Evolutionary conservation across 2,797 vertebrate species (phyloP), one percentile per base, ranked within the genome.

Genomic region (Tragopan temminckii): DNA sequence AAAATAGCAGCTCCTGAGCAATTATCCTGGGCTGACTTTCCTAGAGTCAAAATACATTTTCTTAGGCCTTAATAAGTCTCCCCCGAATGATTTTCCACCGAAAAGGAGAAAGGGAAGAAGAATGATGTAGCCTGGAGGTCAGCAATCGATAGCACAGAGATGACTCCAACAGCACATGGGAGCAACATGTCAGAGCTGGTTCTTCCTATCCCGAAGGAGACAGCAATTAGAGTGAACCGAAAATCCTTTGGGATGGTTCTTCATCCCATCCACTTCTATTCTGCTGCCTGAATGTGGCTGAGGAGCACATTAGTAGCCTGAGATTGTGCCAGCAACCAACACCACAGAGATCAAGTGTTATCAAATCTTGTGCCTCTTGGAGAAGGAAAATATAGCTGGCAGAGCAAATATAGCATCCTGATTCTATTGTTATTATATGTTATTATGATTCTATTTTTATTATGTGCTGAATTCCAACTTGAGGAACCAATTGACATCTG

Each of bases 31-130:
- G 5, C 68, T 82, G 18, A 38, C 19, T 40, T 66, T 89, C 38
- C 11, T 15, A 81, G 46, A 85, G 35, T 77, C 80, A 90, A 90
- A 59, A 75, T 61, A 20, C 19, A 83, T 96, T 95, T 93, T 63
- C 45, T 78, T 40, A 58, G 53, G 59, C 55, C 25, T 71, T 86
- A 84, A 81, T 92, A 79, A 94, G 80, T 83, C 38, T 78, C 29
- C 62, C 88, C 31, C 64, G 66, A 91, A 86, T 59, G 79, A 95
- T 94, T 94, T 93, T 68, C 67, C 69, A 43, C 82, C 80, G 80
- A 64, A 58, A 62, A 5, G 18, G 35, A 59, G 69, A 69, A 70
- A 38, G 38, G 10, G 42, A 90, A 93, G 90, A 95, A 8, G 33
- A 38, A 92, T 92, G 62, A 52, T 67, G 13, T 40, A 81, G 84